Conservation (phyloP, 1,140 invertebrate genomes). For the Semibalanus balanoides region DNA sequence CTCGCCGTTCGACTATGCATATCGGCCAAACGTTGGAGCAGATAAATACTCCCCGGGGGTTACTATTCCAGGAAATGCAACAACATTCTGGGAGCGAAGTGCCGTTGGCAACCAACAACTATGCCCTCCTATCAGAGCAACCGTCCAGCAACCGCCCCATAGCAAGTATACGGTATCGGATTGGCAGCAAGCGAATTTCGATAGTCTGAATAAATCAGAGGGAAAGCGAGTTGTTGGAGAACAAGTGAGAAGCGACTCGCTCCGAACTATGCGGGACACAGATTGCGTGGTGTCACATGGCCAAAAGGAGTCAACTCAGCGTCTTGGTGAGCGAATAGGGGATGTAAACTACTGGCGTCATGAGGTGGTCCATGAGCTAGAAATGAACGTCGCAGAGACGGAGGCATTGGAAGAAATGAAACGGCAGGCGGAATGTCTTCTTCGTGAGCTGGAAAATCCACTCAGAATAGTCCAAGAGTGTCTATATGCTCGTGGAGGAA, state of each 20-base stretch:
- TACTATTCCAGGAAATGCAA: not conserved
- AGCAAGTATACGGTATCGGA: not conserved
- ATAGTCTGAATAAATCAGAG: not conserved
- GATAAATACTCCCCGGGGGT: not conserved
- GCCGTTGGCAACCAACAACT: not conserved
- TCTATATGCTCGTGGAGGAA: not conserved
- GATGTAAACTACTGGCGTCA: slow-evolving; percentile 87
- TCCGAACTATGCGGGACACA: not conserved
- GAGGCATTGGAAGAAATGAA: slow-evolving; percentile 54
- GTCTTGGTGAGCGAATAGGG: slow-evolving; percentile 73
- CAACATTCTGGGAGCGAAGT: not conserved
- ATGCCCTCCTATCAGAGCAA: not conserved
- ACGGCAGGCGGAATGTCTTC: not conserved
- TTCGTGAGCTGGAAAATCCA: not conserved
- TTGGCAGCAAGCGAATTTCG: not conserved
- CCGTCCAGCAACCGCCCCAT: not conserved
- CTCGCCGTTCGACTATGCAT: not conserved
- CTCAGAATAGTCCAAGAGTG: not conserved
- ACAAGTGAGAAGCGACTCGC: not conserved
- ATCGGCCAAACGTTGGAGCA: not conserved
- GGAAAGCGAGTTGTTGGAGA: not conserved
- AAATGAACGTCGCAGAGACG: slow-evolving; percentile 66
- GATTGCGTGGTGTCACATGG: not conserved
- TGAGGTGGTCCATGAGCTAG: slow-evolving; percentile 69
- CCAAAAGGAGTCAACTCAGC: slow-evolving; percentile 30